These are phyloP conservation scores for Esox niger DNA, from an alignment of 2,113 vertebrate genomes.

Conservation along the genomic window DNA sequence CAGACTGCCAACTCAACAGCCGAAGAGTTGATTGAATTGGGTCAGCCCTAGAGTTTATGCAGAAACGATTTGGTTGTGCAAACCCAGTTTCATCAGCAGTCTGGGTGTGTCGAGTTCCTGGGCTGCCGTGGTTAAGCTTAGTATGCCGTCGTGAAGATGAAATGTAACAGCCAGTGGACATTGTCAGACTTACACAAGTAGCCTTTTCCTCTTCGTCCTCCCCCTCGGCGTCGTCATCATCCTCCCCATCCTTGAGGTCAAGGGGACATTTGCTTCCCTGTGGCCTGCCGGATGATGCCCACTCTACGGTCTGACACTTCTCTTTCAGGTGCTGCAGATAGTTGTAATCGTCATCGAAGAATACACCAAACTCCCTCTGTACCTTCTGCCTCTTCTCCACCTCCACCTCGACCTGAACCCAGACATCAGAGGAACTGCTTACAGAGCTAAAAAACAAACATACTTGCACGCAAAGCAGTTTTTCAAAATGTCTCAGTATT, in stretches of 20 bases:
- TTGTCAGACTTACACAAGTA: conserved; percentile 65
- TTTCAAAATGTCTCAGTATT: no score
- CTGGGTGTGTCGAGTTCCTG: no score
- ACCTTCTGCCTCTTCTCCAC: conserved; percentile 79
- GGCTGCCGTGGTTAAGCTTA: no score
- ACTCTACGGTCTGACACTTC: conserved; percentile 72
- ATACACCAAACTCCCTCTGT: conserved; percentile 88
- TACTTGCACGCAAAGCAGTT: no score
- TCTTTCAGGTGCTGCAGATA: conserved; percentile 96
- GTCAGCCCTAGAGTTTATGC: no score
- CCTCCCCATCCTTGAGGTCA: conserved; percentile 48
- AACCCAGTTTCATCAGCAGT: no score
- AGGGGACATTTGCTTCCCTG: conserved; percentile 26
- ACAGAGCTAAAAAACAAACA: no score
- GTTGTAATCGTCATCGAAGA: conserved; percentile 95
- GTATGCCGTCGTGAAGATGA: no score
- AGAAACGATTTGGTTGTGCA: no score
- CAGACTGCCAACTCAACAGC: no score
- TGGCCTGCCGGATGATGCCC: conserved; percentile 37
- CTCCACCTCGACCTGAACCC: conserved; percentile 63
- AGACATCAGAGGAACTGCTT: background rate
- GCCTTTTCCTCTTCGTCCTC: conserved; percentile 37
- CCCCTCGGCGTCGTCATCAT: conserved; percentile 47
- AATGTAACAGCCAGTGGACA: background rate
- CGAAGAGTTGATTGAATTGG: no score